Base-by-base conservation (phyloP, 2,888 invertebrate genomes). In the Scaptomyza parva region DNA sequence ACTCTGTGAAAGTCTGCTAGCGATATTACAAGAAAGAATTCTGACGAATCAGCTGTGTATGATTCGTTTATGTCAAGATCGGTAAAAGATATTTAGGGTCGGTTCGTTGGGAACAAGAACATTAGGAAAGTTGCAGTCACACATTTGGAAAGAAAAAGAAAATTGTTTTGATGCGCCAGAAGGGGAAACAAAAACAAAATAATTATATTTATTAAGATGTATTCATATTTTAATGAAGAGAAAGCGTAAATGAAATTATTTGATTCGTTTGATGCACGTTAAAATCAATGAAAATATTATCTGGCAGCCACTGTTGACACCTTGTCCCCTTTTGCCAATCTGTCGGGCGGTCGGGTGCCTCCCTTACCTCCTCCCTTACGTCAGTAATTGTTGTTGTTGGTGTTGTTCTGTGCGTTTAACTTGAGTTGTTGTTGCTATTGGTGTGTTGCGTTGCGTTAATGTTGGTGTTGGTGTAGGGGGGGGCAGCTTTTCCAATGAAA, bases 281-380 rank as follows among this genome's bases (percentile, higher is more conserved):
- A 82, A 86, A 86, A 82, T 86, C 86, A 86, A 82, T 82, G 84
- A 86, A 84, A 84, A 84, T 68, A 84, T 81, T 86, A 77, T 80
- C 51, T 58, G 62, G 51, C 69, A 60, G 69, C 52, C 68, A 40
- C 47, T 28, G 51, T 65, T 57, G 69, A 50, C 68, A 40, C 47
- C 9, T 20, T 41, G 71, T 78, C 84, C 77, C 74, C 84, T 83
- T 54, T 63, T 69, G 60, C 58, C 51, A 69, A 63, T 57, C 60
- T 61, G 55, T 47, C 57, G 37, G 20, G 39, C 39, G 22, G 55
- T 47, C 57, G 37, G 20, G 39, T 33, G 22, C 17, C 51, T 4
- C 8, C 54, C 11, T 11, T 5, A 4, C 4, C 35, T n/a, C n/a
- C n/a, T n/a, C n/a, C n/a, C n/a, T n/a, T n/a, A n/a, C 14, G 4